Evolutionary conservation across 2,113 vertebrate genomes (phyloP).

Genomic region (Ramphastos sulfuratus): DNA sequence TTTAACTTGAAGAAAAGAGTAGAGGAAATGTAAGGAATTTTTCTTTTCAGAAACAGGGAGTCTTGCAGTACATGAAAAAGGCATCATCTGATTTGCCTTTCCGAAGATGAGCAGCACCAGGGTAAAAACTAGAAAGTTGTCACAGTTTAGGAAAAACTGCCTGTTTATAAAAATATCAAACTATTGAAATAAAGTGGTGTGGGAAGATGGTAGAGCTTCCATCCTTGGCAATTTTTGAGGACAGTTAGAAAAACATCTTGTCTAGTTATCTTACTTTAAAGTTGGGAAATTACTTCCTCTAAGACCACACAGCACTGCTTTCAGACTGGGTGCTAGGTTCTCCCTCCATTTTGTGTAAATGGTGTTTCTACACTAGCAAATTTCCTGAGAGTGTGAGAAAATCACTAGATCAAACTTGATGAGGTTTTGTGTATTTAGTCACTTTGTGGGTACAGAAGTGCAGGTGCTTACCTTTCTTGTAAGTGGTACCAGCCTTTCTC

Average conservation of each 20-base stretch:
- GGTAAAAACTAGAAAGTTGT: neutral
- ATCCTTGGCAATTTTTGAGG: neutral
- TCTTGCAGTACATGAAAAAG: neutral
- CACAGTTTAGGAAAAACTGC: neutral
- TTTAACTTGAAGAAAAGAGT: neutral
- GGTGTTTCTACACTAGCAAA: neutral
- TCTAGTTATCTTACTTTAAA: neutral
- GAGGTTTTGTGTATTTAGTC: neutral
- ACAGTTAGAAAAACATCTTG: neutral
- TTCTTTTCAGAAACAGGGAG: fast-evolving
- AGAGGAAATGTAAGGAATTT: neutral
- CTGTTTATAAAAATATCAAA: neutral
- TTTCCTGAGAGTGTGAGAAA: neutral
- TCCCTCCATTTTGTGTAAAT: neutral
- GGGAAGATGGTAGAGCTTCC: neutral
- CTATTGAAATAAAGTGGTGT: neutral
- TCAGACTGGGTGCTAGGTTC: fast-evolving
- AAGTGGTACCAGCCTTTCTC: neutral
- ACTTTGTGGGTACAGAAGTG: neutral
- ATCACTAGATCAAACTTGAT: neutral
- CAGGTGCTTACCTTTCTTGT: neutral
- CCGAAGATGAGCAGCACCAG: neutral
- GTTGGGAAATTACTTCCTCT: neutral
- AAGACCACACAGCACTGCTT: neutral
- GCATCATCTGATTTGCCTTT: neutral